Conservation (phyloP, 2,797 vertebrate genomes). For the Etheostoma perlongum region DNA sequence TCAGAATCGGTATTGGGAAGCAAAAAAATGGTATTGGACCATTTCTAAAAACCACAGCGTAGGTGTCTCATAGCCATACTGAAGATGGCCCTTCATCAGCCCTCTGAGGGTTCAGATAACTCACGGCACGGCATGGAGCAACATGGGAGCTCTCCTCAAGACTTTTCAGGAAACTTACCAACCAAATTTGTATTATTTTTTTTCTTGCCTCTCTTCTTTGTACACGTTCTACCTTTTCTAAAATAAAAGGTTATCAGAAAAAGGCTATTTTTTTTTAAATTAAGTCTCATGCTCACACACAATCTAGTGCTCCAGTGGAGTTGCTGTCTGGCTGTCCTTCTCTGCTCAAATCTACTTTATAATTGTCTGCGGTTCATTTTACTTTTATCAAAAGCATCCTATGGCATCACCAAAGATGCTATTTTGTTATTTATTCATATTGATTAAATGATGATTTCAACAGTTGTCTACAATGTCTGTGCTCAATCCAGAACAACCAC, state of each 20-base stretch:
- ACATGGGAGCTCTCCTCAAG: background rate
- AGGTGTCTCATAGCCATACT: slow-evolving; percentile 45
- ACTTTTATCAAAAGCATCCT: slow-evolving; percentile 3
- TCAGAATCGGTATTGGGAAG: too few relatives aligned
- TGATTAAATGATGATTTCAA: slow-evolving; percentile 15
- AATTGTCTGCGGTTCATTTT: slow-evolving; percentile 10
- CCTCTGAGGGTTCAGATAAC: slow-evolving; percentile 47
- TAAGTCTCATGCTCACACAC: slow-evolving; percentile 32
- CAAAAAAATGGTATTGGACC: too few relatives aligned
- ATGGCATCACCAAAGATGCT: background rate
- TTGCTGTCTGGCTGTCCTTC: slow-evolving; percentile 7
- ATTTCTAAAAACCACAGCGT: slow-evolving; percentile 39
- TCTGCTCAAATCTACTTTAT: slow-evolving; percentile 1
- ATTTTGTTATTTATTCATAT: slow-evolving; percentile 6
- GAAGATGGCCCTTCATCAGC: slow-evolving; percentile 55
- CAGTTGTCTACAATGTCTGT: background rate
- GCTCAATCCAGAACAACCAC: background rate
- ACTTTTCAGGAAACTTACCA: slow-evolving; percentile 28
- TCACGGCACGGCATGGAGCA: slow-evolving; percentile 10
- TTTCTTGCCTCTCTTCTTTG: slow-evolving; percentile 12
- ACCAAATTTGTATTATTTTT: slow-evolving; percentile 13
- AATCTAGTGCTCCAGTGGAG: background rate
- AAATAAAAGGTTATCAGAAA: slow-evolving; percentile 67
- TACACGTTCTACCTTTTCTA: slow-evolving; percentile 26
- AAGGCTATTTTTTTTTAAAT: slow-evolving; percentile 61